These are phyloP conservation scores for Clistopyga incitator DNA, from an alignment of 2,888 invertebrate species.

Conservation along the genomic window DNA sequence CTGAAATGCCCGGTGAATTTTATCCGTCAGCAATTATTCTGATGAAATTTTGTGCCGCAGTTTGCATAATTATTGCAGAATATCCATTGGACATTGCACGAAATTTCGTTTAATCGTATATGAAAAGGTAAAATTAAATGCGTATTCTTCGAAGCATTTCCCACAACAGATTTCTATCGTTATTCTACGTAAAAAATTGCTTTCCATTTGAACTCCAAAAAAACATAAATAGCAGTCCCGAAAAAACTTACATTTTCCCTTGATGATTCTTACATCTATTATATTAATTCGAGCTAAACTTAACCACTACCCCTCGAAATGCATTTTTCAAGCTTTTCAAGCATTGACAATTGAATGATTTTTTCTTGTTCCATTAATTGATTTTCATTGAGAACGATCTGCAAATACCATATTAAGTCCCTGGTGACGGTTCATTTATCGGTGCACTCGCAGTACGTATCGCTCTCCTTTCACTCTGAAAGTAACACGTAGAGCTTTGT, in stretches of 20 bases:
- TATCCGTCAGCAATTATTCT: not conserved
- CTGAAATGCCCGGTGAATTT: not conserved
- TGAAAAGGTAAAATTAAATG: not conserved
- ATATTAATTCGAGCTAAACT: not conserved
- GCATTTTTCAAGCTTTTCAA: not conserved
- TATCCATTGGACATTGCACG: not conserved
- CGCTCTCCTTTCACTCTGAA: not conserved
- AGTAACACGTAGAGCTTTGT: not conserved
- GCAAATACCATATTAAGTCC: not conserved
- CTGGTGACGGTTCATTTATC: not conserved
- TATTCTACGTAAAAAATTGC: not conserved
- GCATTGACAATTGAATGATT: not conserved
- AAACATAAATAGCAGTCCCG: not conserved
- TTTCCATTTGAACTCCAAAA: not conserved
- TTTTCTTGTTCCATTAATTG: not conserved
- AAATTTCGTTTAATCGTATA: not conserved
- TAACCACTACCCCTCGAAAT: not conserved
- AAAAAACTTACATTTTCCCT: not conserved
- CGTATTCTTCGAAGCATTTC: not conserved
- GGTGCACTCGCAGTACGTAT: not conserved
- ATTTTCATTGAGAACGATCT: not conserved
- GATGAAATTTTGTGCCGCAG: not conserved
- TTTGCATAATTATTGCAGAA: not conserved
- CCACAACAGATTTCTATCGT: not conserved
- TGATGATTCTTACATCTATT: too few relatives aligned